Conservation (phyloP, 2,113 vertebrate species). For the Tauraco erythrolophus region DNA sequence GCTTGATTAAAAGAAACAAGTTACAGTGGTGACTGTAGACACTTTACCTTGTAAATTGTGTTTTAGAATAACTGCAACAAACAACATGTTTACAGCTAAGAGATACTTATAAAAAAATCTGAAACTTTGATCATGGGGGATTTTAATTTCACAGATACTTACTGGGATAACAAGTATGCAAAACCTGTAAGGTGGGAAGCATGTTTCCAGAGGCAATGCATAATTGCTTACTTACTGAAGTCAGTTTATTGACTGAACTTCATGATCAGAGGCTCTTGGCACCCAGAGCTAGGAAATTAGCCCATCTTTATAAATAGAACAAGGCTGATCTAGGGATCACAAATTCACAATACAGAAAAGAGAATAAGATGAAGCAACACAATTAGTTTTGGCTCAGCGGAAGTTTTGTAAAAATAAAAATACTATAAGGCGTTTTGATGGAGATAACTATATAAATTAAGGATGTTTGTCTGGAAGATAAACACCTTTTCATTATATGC, state of each 20-base stretch:
- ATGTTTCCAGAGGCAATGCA: constrained; percentile 72
- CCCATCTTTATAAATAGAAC: constrained; percentile 53
- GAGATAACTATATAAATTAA: not conserved
- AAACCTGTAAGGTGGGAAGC: constrained; percentile 70
- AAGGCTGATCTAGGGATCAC: constrained; percentile 31
- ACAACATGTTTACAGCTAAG: constrained; percentile 73
- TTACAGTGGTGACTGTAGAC: constrained; percentile 68
- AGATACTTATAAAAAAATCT: constrained; percentile 63
- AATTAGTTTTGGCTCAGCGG: not conserved
- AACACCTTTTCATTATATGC: not conserved
- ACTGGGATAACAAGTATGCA: constrained; percentile 76
- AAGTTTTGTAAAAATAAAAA: constrained; percentile 25
- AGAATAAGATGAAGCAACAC: not conserved
- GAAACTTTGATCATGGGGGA: constrained; percentile 74
- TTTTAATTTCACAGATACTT: constrained; percentile 77
- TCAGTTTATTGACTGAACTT: constrained; percentile 74
- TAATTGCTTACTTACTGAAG: constrained; percentile 76
- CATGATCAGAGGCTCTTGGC: constrained; percentile 67
- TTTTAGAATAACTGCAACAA: constrained; percentile 74
- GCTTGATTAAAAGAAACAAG: constrained; percentile 70
- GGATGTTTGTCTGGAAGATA: constrained; percentile 17
- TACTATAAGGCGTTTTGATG: not conserved
- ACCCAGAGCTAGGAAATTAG: constrained; percentile 61
- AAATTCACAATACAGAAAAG: not conserved
- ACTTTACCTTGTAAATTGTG: constrained; percentile 75